These are phyloP conservation scores for Calonectris borealis DNA, from an alignment of 2,113 vertebrate genomes.

Conservation along the genomic window DNA sequence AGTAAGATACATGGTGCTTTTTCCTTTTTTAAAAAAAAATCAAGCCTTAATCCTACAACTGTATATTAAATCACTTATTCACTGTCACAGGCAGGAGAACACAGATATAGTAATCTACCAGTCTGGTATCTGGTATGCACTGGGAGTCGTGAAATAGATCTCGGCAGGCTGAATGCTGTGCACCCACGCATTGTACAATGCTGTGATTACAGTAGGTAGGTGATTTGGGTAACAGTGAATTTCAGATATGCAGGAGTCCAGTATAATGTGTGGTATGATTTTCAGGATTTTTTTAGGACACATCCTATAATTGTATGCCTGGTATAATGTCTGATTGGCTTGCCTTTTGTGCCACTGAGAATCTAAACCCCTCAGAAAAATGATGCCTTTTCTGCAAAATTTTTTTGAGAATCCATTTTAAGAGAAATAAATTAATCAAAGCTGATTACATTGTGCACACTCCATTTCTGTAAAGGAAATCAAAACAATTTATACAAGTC, in stretches of 20 bases:
- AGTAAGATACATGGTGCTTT: background rate
- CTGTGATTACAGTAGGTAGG: constrained; percentile 73
- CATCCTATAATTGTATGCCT: constrained; percentile 58
- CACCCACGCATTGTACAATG: constrained; percentile 64
- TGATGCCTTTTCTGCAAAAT: background rate
- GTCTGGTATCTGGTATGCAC: constrained; percentile 39
- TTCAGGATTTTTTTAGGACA: constrained; percentile 66
- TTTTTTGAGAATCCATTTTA: constrained; percentile 39
- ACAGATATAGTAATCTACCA: constrained; percentile 70
- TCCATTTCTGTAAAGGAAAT: constrained; percentile 61
- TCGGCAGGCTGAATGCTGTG: constrained; percentile 60
- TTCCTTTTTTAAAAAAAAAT: background rate
- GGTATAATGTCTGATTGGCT: constrained; percentile 47
- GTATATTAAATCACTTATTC: constrained; percentile 46
- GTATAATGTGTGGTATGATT: constrained; percentile 66
- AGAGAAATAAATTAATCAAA: constrained; percentile 43
- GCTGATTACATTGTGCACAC: constrained; percentile 3
- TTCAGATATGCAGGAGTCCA: constrained; percentile 69
- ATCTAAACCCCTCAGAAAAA: constrained; percentile 25
- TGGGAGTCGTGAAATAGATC: constrained; percentile 59
- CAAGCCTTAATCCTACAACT: background rate
- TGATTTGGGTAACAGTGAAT: constrained; percentile 48
- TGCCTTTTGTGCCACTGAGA: constrained; percentile 50
- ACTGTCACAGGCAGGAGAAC: constrained; percentile 48
- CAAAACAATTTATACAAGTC: constrained; percentile 45